Evolutionary conservation across 2,113 vertebrate species (phyloP).

Genomic region (Nyctereutes procyonoides): DNA sequence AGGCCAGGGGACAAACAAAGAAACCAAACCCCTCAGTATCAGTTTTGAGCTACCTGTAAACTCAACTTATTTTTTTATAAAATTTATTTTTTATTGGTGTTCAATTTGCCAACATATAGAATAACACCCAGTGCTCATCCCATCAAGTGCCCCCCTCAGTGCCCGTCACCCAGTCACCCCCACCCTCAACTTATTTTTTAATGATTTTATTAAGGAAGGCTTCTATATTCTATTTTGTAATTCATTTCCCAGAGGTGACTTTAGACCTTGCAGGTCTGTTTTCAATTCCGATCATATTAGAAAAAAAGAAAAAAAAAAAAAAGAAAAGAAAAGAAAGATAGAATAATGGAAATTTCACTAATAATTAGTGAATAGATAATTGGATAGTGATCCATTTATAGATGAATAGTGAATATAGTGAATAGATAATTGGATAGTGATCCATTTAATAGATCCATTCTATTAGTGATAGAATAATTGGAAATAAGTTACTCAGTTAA

Average conservation of each 20-base stretch:
- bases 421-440: too few species aligned
- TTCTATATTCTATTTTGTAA: slow-evolving; percentile 67
- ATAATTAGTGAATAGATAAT: too few species aligned
- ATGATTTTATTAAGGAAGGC: slow-evolving; percentile 55
- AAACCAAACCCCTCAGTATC: not conserved
- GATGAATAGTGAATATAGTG: too few species aligned
- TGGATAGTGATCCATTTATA: too few species aligned
- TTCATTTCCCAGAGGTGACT: slow-evolving; percentile 18
- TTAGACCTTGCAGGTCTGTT: slow-evolving; percentile 63
- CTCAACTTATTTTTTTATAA: not conserved
- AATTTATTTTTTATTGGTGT: too few species aligned
- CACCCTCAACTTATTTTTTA: not conserved
- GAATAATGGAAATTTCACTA: slow-evolving; percentile 69
- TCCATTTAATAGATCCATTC: too few species aligned
- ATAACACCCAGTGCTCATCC: too few species aligned
- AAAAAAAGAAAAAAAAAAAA: not conserved
- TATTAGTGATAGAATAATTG: slow-evolving; percentile 44
- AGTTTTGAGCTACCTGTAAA: slow-evolving; percentile 33
- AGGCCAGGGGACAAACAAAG: not conserved
- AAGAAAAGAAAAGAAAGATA: not conserved
- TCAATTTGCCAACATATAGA: too few species aligned
- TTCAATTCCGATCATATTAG: slow-evolving; percentile 75
- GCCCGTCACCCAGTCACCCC: too few species aligned
- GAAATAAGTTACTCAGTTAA: slow-evolving; percentile 55
- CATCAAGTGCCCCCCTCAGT: too few species aligned